Base-by-base conservation (phyloP, 1,140 invertebrate species). In the Calliopsis andreniformis region DNA sequence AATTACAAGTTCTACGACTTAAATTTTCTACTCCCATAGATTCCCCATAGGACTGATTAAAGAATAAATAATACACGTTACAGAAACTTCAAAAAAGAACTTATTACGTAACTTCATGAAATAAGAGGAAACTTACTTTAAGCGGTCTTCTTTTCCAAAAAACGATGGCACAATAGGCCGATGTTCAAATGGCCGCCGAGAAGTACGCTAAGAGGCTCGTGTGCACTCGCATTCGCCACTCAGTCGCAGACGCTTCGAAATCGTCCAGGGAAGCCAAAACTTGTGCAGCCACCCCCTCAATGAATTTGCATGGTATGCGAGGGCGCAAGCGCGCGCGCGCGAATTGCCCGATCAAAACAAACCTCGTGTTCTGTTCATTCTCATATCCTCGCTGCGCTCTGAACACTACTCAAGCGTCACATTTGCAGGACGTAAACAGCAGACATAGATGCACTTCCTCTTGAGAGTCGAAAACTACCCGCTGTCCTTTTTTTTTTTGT, bases 111-210 rank as follows among this genome's bases (percentile, higher is more conserved):
- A 55, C 25, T 23, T 5, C 12, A 10, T 4, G 25, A 8, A 16
- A 2, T 10, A 14, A 16, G 4, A 47, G 5, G 23, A 23, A 8
- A 73, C 71, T 56, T 73, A 73, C 71, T 58, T 20, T 14, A 68
- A 12, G 49, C 20, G 55, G 16, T 43, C 3, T 12, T n/a, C 20
- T 23, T 20, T 55, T 18, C 23, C 0, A 39, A 39, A 14, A 28
- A 32, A 66, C 18, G 25, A 39, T 30, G 32, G 16, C 51, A 16
- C 30, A 10, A 20, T 18, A 14, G 16, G 18, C 35, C 25, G 25
- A 42, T n/a, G 45, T 77, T 77, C 32, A 77, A 77, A 77, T 77
- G 75, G 75, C 56, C 75, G 75, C 67, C 67, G 56, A 70, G 66
- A 25, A 62, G 53, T 59, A 61, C 45, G 45, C 47, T 53, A 62